Conservation (phyloP, 2,797 vertebrate species). For the Neosilurus hyrtlii region DNA sequence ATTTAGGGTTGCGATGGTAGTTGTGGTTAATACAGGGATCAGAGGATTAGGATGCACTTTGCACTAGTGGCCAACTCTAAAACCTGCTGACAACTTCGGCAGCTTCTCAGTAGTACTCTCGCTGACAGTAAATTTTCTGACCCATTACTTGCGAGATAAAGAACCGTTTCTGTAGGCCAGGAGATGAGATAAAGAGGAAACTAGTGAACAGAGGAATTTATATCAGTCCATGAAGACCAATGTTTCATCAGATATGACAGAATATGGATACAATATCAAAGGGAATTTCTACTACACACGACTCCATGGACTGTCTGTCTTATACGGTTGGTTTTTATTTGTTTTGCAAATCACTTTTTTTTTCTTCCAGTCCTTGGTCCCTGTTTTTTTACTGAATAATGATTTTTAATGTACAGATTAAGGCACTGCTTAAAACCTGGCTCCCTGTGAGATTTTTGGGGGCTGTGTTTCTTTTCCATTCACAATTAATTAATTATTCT, state of each 20-base stretch:
- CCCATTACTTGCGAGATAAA: neutral
- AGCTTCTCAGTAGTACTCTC: neutral
- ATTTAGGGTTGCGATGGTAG: slow-evolving; percentile 68
- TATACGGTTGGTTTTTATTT: neutral
- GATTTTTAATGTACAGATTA: neutral
- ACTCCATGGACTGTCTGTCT: neutral
- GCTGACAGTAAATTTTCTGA: slow-evolving; percentile 21
- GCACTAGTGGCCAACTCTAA: neutral
- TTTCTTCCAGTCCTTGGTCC: neutral
- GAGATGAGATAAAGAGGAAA: slow-evolving; percentile 7
- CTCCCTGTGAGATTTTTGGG: too few species aligned
- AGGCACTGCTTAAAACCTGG: too few species aligned
- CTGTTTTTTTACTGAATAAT: neutral
- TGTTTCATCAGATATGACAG: neutral
- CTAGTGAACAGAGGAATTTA: slow-evolving; percentile 6
- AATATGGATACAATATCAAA: neutral
- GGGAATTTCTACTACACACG: neutral
- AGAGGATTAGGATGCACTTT: slow-evolving; percentile 18
- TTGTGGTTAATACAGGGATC: slow-evolving; percentile 59
- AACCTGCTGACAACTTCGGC: slow-evolving; percentile 35
- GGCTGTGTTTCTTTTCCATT: too few species aligned
- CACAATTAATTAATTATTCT: too few species aligned
- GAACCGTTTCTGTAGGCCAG: neutral
- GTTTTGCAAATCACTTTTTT: neutral
- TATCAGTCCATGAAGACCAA: neutral